Conservation (phyloP, 2,797 vertebrate genomes). For the Enteromius unitaeniatus region DNA sequence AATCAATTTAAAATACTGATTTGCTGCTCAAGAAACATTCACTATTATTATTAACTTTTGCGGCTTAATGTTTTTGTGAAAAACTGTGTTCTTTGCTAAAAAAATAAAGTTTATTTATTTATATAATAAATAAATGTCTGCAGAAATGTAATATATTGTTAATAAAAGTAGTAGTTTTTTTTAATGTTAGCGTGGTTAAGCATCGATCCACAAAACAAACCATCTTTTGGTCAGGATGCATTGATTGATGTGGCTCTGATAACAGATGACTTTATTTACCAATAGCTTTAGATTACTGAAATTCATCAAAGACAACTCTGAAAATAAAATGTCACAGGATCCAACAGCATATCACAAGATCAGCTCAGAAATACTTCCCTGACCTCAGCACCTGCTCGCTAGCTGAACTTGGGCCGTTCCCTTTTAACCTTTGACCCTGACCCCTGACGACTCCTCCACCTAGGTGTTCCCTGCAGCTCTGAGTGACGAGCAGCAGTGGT, state of each 20-base stretch:
- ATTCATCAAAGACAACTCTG: neutral
- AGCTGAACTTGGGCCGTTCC: conserved; percentile 40
- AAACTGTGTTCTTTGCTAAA: neutral
- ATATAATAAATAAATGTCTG: no score
- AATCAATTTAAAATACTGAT: no score
- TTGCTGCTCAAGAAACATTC: neutral
- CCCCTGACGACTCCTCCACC: conserved; percentile 40
- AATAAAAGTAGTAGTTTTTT: neutral
- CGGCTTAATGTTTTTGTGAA: neutral
- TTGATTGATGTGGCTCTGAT: conserved; percentile 41
- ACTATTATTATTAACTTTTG: neutral
- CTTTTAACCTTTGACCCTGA: conserved; percentile 54
- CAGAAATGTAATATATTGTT: neutral
- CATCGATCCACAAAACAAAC: conserved; percentile 33
- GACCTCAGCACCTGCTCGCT: conserved; percentile 55
- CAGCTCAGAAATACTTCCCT: conserved; percentile 15
- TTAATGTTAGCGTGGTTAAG: neutral
- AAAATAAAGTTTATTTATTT: neutral
- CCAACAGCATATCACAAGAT: neutral
- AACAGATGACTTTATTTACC: conserved; percentile 36
- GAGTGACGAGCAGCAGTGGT: neutral
- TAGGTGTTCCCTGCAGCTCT: conserved; percentile 33
- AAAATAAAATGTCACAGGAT: conserved; percentile 8
- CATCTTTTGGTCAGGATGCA: conserved; percentile 33
- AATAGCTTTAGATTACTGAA: conserved; percentile 18